Base-by-base conservation (phyloP, 2,888 invertebrate genomes). In the Tinea pellionella region DNA sequence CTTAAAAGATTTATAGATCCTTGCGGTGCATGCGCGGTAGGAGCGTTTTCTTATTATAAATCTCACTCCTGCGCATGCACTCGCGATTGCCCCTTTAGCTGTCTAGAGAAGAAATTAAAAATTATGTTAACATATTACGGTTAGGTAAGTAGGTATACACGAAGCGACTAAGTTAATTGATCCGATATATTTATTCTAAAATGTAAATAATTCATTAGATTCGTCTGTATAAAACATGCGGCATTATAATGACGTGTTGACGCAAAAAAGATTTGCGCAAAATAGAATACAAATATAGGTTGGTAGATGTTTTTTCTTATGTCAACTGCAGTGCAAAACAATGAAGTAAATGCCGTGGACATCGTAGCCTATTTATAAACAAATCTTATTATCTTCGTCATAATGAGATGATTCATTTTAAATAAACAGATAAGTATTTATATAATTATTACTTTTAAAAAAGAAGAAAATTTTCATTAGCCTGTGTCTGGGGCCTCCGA, bases 11-110 rank as follows among this genome's bases (percentile, higher is more conserved):
- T 85, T 87, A 86, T 86, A 84, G 80, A 83, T 79, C 82, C 75
- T 78, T 80, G 75, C 75, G 78, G 78, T 77, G 77, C 85, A 84
- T 79, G 84, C 84, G 83, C 83, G 82, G 85, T 87, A 86, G 84
- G 82, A 85, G 83, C 84, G 77, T 78, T 83, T 83, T 86, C 84
- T 80, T 84, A 85, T 84, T 85, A 85, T 84, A 82, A 85, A 84
- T 82, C 78, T 84, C 85, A 85, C 85, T 84, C 79, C 83, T 79
- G 83, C 80, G 76, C 75, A 77, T 80, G 77, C 72, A 73, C 75
- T 82, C 68, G 77, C 80, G 69, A 79, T 77, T 78, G 78, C 82
- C 74, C 78, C 78, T 77, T 82, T 79, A 75, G 70, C 76, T 78
- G 77, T 78, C 77, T 66, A 69, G 63, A 65, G 72, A 68, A 77